Conservation (phyloP, 1,140 invertebrate genomes). For the Drosophila prosaltans region DNA sequence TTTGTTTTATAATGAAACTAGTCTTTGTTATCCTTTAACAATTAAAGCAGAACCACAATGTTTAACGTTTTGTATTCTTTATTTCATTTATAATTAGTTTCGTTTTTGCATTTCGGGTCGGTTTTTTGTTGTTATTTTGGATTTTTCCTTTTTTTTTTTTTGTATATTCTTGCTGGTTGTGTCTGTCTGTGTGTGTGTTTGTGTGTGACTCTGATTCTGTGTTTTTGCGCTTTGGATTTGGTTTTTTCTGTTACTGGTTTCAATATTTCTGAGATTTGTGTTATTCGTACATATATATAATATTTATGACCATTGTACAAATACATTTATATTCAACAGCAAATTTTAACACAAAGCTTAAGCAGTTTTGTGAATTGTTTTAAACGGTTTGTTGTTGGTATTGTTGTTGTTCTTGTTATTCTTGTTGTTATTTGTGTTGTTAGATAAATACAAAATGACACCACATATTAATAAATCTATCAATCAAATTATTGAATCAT, state of each 20-base stretch:
- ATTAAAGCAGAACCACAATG: neutral
- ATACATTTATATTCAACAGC: conserved; percentile 83
- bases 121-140: conserved; percentile 47
- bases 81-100: conserved; percentile 74
- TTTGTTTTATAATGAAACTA: no score
- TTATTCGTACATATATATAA: conserved; percentile 12
- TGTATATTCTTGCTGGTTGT: conserved; percentile 18
- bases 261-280: neutral
- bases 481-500: neutral
- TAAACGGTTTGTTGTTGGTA: conserved; percentile 33
- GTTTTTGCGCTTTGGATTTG: conserved; percentile 19
- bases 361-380: conserved; percentile 57
- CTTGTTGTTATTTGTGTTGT: conserved; percentile 12
- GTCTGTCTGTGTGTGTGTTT: no score
- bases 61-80: conserved; percentile 75
- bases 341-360: conserved; percentile 83
- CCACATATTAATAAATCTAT: conserved; percentile 17
- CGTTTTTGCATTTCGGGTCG: conserved; percentile 51
- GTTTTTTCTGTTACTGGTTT: neutral
- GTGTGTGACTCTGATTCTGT: conserved; percentile 25
- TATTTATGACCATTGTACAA: conserved; percentile 77
- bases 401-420: neutral
- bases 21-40: neutral
- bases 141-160: conserved; percentile 35
- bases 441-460: conserved; percentile 30